These are phyloP conservation scores for Iselma pallidipennis DNA, from an alignment of 2,888 invertebrate genomes.

Conservation along the genomic window DNA sequence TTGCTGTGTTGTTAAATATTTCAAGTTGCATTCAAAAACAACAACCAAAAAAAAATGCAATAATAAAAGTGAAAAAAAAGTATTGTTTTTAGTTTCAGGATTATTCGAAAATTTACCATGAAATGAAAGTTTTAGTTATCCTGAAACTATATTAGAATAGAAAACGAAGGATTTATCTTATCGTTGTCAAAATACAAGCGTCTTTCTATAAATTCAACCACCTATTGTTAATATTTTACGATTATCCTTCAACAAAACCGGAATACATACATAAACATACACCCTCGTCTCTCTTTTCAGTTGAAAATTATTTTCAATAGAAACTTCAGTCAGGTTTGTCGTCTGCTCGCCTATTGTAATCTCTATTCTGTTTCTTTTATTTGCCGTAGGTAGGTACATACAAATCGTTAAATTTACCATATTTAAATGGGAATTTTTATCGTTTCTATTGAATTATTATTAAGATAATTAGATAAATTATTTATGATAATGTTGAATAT, in stretches of 20 bases:
- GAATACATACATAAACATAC: neutral
- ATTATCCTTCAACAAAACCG: neutral
- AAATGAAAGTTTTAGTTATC: neutral
- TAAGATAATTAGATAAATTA: too few relatives aligned
- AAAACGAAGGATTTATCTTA: neutral
- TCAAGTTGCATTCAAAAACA: conserved; percentile 12
- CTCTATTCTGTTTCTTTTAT: conserved; percentile 1
- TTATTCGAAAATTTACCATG: too few relatives aligned
- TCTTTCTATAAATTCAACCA: neutral
- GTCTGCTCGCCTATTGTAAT: conserved; percentile 11
- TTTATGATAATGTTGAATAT: neutral
- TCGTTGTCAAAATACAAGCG: neutral
- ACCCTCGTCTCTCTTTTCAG: neutral
- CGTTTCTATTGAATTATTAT: too few relatives aligned
- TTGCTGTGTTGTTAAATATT: neutral
- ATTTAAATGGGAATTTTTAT: too few relatives aligned
- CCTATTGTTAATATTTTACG: neutral
- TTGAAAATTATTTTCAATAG: neutral
- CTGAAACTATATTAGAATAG: neutral
- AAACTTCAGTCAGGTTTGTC: neutral
- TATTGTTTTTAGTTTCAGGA: too few relatives aligned
- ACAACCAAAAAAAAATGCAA: conserved; percentile 4
- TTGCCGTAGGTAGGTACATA: conserved; percentile 19
- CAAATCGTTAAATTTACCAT: too few relatives aligned
- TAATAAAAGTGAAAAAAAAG: too few relatives aligned